A percentile compares a stretch with the other conserved stretches of the same genome.
phyloP scores from a whole-genome alignment of 2,797 vertebrate genomes.

The Macropodus opercularis region DNA sequence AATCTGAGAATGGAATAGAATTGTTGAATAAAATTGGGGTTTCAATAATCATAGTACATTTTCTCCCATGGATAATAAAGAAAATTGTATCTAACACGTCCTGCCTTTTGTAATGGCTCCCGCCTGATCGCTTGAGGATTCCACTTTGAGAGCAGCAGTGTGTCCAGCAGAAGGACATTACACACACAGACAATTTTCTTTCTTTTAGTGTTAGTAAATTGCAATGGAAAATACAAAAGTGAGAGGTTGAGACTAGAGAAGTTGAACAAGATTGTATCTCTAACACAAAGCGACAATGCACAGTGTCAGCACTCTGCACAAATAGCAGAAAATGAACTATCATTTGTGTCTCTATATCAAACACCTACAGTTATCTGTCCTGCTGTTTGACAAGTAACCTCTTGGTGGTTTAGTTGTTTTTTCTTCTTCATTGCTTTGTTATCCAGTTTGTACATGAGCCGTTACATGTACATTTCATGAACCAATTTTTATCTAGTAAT shows the following conservation, averaged over 20 bases:
- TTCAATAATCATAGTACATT: slow-evolving; percentile 16
- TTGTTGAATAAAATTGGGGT: neutral
- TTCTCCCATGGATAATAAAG: slow-evolving; percentile 5
- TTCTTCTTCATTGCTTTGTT: neutral
- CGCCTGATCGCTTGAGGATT: slow-evolving; percentile 34
- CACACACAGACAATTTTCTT: slow-evolving; percentile 21
- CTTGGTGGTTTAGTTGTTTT: neutral
- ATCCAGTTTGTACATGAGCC: neutral
- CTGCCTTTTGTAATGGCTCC: slow-evolving; percentile 9
- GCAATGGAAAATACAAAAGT: neutral
- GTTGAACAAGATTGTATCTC: neutral
- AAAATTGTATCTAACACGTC: slow-evolving; percentile 29
- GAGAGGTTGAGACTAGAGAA: neutral
- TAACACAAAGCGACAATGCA: neutral
- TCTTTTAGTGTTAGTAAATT: slow-evolving; percentile 26
- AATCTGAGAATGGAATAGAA: slow-evolving; percentile 4
- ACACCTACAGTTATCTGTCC: neutral
- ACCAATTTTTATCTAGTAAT: no score
- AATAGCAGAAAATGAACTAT: no score
- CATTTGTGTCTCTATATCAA: neutral
- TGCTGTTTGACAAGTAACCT: neutral
- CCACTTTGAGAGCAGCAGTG: slow-evolving; percentile 27
- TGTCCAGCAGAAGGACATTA: slow-evolving; percentile 27
- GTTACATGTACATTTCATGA: no score
- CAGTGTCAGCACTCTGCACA: neutral